Conservation (phyloP, 2,113 vertebrate genomes). For the Microtus montanus region DNA sequence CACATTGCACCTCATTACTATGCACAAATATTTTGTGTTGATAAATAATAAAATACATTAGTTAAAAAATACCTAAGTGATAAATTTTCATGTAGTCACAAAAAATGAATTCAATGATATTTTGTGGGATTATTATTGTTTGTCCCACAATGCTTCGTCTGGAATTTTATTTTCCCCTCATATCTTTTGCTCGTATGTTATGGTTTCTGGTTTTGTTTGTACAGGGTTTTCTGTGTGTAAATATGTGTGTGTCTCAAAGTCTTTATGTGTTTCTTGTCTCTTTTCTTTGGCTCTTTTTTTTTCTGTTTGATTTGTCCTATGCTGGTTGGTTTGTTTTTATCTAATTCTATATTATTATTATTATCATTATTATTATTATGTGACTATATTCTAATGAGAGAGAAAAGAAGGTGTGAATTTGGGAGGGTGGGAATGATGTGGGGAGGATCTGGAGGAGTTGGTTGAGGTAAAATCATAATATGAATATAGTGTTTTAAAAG, state of each 20-base stretch:
- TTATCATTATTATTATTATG: background rate
- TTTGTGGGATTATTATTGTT: background rate
- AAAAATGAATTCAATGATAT: background rate
- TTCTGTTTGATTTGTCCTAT: background rate
- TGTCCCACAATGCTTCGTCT: background rate
- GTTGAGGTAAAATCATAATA: background rate
- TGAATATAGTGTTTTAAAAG: background rate
- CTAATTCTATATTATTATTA: background rate
- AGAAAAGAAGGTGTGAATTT: background rate
- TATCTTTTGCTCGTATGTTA: background rate
- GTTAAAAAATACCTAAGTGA: background rate
- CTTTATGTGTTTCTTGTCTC: background rate
- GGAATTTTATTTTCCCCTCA: background rate
- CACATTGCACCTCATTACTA: background rate
- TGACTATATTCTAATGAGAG: background rate
- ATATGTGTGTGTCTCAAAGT: background rate
- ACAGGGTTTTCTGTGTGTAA: background rate
- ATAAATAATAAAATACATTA: background rate
- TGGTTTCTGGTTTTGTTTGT: background rate
- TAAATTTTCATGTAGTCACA: background rate
- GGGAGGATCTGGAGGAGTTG: background rate
- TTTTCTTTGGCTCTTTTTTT: background rate
- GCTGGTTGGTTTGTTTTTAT: background rate
- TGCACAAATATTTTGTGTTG: background rate
- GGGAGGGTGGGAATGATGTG: background rate